Conservation (phyloP, 2,888 invertebrate species). For the Lasius platythorax region DNA sequence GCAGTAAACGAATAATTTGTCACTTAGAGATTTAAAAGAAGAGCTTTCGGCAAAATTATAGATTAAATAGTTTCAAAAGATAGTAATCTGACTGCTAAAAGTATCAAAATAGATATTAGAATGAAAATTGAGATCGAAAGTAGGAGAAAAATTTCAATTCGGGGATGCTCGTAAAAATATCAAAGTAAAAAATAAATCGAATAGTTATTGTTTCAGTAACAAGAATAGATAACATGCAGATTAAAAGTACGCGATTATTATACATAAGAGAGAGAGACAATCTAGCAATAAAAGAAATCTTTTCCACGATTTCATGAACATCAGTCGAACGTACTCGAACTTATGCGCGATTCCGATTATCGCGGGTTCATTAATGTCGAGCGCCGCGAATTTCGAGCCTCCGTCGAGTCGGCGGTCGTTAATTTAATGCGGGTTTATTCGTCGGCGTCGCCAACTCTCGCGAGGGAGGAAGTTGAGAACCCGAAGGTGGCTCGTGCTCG, state of each 20-base stretch:
- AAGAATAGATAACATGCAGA: not conserved
- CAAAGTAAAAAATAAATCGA: not conserved
- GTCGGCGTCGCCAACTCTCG: constrained; percentile 59
- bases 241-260: not conserved
- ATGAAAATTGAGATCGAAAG: not conserved
- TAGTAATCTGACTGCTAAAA: not conserved
- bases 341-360: not conserved
- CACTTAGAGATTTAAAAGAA: not conserved
- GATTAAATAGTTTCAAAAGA: not conserved
- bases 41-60: not conserved
- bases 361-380: constrained; percentile 15
- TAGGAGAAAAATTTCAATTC: not conserved
- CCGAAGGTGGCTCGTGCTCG: constrained; percentile 85
- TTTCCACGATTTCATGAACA: not conserved
- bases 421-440: constrained; percentile 69
- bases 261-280: not conserved
- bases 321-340: not conserved
- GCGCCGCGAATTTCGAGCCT: constrained; percentile 16
- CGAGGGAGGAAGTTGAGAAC: constrained; percentile 81
- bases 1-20: not conserved
- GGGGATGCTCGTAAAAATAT: not conserved
- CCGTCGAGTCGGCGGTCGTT: constrained; percentile 58
- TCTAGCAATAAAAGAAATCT: not conserved
- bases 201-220: not conserved
- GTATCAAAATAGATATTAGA: not conserved